A percentile compares a stretch with the other conserved stretches of the same genome.
These are phyloP conservation scores for Nephrotoma guestfalica DNA, from an alignment of 2,888 invertebrate species.

Conservation along the genomic window DNA sequence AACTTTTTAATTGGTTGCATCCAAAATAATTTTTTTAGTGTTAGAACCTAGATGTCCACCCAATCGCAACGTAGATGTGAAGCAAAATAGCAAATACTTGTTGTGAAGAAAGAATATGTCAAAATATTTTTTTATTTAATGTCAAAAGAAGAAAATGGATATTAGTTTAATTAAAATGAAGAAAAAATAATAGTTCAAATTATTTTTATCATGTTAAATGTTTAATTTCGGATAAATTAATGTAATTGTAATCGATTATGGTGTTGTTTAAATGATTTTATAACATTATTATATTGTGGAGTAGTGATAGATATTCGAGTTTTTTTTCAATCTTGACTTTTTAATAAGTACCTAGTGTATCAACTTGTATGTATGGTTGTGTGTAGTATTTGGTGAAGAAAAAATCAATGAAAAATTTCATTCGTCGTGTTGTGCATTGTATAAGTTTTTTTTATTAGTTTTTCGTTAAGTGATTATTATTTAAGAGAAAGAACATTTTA, in stretches of 20 bases:
- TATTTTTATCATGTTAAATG: background rate
- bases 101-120: conserved; percentile 4
- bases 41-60: background rate
- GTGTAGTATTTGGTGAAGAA: background rate
- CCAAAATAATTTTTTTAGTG: background rate
- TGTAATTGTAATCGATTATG: background rate
- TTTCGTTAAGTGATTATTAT: conserved; percentile 1
- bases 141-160: conserved; percentile 2
- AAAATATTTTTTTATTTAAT: conserved; percentile 3
- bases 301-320: background rate
- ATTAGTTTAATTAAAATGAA: background rate
- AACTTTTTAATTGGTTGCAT: background rate
- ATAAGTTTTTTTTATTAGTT: background rate
- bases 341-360: background rate
- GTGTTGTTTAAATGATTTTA: background rate
- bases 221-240: background rate
- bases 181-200: background rate
- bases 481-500: background rate
- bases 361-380: background rate
- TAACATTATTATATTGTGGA: background rate
- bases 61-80: background rate
- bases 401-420: conserved; percentile 5
- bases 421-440: conserved; percentile 1
- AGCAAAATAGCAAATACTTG: background rate
- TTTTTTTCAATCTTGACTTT: background rate